A percentile compares a stretch with the other conserved stretches of the same genome.
These are phyloP conservation scores for Meghimatium bilineatum DNA, from an alignment of 2,888 invertebrate genomes.

Conservation along the genomic window DNA sequence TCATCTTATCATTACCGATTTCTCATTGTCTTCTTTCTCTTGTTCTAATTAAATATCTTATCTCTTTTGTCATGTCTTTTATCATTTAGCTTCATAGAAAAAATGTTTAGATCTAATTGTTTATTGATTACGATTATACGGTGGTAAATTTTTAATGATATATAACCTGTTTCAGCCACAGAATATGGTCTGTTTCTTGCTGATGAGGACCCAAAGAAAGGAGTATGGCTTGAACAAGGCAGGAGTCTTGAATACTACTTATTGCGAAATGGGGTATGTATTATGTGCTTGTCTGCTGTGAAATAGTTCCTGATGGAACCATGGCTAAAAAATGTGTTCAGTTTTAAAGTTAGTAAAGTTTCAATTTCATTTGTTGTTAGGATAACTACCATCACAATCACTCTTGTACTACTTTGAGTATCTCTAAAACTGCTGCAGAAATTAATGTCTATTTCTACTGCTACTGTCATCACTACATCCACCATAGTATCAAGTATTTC, in stretches of 20 bases:
- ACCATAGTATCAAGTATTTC: too few relatives aligned
- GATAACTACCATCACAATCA: too few relatives aligned
- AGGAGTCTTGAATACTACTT: slow-evolving; percentile 97
- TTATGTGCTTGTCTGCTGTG: too few relatives aligned
- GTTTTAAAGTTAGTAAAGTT: too few relatives aligned
- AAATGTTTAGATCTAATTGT: not conserved
- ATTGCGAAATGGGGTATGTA: slow-evolving; percentile 86
- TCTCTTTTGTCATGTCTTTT: not conserved
- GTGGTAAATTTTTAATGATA: not conserved
- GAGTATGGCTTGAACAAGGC: slow-evolving; percentile 95
- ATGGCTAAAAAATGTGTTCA: too few relatives aligned
- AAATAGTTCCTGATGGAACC: too few relatives aligned
- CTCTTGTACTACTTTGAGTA: too few relatives aligned
- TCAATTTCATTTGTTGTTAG: too few relatives aligned
- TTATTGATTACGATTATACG: not conserved
- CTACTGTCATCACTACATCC: too few relatives aligned
- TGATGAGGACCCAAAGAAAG: slow-evolving; percentile 95
- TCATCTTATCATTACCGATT: not conserved
- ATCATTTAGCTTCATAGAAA: not conserved
- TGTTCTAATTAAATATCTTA: not conserved
- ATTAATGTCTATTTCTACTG: too few relatives aligned
- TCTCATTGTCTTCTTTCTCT: not conserved
- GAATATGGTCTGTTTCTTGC: slow-evolving; percentile 98
- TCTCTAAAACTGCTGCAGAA: too few relatives aligned
- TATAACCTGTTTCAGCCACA: slow-evolving; percentile 58